Base-by-base conservation (phyloP, 2,113 vertebrate species). In the Rousettus leschenaultii region DNA sequence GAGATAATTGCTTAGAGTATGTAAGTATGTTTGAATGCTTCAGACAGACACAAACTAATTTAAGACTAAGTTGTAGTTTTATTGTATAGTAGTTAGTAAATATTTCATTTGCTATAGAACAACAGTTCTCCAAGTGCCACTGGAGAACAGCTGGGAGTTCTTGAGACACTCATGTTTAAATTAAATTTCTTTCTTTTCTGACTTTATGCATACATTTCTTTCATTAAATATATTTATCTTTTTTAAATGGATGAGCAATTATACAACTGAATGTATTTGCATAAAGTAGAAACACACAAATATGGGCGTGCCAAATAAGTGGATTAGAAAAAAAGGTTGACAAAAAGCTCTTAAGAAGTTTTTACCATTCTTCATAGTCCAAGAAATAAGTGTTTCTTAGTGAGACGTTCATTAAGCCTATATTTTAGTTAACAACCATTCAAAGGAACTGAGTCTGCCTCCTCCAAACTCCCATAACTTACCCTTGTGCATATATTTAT, bases 251-350 rank as follows among this genome's bases (percentile, higher is more conserved):
- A 40, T 61, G 59, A 90, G 3, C 77, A 21, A 97, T 74, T 79
- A 88, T n/a, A 73, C 33, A 88, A 94, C 51, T 80, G 63, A 96
- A 94, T 57, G 13, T 6, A 93, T 93, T 55, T 91, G 38, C 86
- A 93, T 84, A 53, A 88, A 95, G 26, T 68, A 88, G 65, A 91
- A 93, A 94, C 43, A 94, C 24, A 86, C n/a, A 83, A 51, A 92
- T 13, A 15, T 2, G 10, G 1, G 2, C 2, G 7, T 40, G 24
- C n/a, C 61, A 88, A 83, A 92, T 16, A 83, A 93, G 10, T 45
- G 51, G 40, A n/a, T 57, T 65, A 51, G 22, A 71, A 26, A 51
- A 65, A 93, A 93, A n/a, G 35, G 24, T 48, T 73, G 53, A 91
- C 26, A 80, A 70, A 71, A 93, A 65, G 18, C 18, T 86, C 9